Evolutionary conservation across 2,113 vertebrate species (phyloP), one percentile per base, ranked within the genome.

Genomic region (Glaucomys volans): DNA sequence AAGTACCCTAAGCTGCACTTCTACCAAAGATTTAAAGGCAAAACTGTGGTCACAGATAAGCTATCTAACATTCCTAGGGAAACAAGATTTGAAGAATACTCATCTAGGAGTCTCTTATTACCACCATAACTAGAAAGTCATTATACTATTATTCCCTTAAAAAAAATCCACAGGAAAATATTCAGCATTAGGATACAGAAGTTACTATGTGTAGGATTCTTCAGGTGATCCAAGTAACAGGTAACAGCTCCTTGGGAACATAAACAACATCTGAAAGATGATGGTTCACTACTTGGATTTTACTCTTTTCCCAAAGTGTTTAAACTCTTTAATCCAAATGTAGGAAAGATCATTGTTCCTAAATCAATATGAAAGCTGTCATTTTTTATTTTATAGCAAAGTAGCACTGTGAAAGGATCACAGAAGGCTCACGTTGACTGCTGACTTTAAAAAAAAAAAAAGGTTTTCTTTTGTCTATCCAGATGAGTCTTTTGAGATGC

Each of bases 351-450:
- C 87, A 87, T 1, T 95, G 83, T 92, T 97, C 95, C 95, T 93
- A 87, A 95, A 97, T 95, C 42, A 92, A 81, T 89, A 50, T 93
- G 83, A 97, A 98, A 96, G 95, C 89, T 82, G 93, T 96, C 67
- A 57, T 47, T 92, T 94, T 92, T 75, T 76, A 69, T 71, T 71
- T 97, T 69, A 95, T 0, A 14, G 20, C 37, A 87, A 87, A 76
- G 75, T 50, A 77, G 75, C 35, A 89, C 0, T 80, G n/a, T 89
- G 95, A 90, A 95, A 92, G 52, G 80, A 77, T 67, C 71, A 94
- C 12, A 77, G 47, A 86, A 77, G 47, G 66, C 0, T 30, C 87
- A 91, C 24, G 42, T 40, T 92, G 47, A 94, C 13, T 54, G 44
- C 1, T 89, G 79, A 94, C 35, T 71, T 82, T 6, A 59, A 72